Percentiles rank a stretch among this genome's conserved stretches.
phyloP scores from a whole-genome alignment of 2,113 vertebrate genomes.

The Brachirus orientalis region DNA sequence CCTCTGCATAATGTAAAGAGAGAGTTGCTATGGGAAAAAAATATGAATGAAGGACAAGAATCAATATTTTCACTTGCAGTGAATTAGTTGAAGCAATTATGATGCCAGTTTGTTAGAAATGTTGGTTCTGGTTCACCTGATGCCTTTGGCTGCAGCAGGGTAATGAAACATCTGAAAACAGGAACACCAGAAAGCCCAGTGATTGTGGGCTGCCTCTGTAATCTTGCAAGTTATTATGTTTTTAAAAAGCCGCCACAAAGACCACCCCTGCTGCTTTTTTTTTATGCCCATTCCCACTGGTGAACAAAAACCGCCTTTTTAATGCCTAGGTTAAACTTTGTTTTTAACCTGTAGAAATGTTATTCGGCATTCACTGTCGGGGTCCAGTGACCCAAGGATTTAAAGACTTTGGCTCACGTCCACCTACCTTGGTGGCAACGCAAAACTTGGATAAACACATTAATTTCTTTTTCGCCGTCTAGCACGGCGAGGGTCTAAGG shows the following conservation, averaged over 20 bases:
- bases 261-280: conserved; percentile 50
- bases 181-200: conserved; percentile 20
- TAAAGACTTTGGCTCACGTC: too few species aligned
- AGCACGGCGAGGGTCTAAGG: too few species aligned
- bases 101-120: conserved; percentile 13
- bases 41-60: neutral
- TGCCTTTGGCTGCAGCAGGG: conserved; percentile 18
- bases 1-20: neutral
- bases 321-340: too few species aligned
- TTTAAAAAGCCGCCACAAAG: conserved; percentile 49
- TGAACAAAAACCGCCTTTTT: too few species aligned
- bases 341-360: too few species aligned
- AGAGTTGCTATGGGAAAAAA: too few species aligned
- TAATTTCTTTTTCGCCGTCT: too few species aligned
- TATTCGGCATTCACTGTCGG: too few species aligned
- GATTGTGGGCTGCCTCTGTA: conserved; percentile 26
- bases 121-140: conserved; percentile 2
- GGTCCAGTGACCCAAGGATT: too few species aligned
- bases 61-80: conserved; percentile 34
- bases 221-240: conserved; percentile 57
- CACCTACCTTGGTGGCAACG: too few species aligned
- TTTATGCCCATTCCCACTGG: neutral
- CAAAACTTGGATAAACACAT: too few species aligned
- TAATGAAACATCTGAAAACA: conserved; percentile 28
- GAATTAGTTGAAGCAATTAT: conserved; percentile 21